A percentile compares a stretch with the other conserved stretches of the same genome.
These are phyloP conservation scores for Xanthia icteritia DNA, from an alignment of 2,888 invertebrate genomes.

Conservation along the genomic window DNA sequence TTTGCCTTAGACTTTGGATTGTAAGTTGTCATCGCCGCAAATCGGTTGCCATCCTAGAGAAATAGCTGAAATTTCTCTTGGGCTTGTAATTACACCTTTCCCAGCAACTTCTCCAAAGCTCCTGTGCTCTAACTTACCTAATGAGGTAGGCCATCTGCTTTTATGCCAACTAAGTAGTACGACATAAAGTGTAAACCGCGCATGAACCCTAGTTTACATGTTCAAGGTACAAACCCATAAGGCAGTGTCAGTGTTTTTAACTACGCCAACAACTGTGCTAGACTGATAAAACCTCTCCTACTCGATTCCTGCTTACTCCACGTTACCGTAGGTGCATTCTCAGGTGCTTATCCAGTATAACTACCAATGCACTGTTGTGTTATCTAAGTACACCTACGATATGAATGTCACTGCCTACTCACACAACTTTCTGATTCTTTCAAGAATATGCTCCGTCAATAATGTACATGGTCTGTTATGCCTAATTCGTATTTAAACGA, in stretches of 20 bases:
- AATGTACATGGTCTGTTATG: background rate
- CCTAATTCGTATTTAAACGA: background rate
- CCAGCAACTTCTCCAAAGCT: no score
- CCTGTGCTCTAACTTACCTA: background rate
- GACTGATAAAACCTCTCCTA: constrained; percentile 1
- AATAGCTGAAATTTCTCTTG: background rate
- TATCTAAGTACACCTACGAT: background rate
- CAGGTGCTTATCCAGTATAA: constrained; percentile 35
- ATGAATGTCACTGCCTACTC: background rate
- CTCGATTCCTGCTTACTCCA: constrained; percentile 11
- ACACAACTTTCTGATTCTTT: background rate
- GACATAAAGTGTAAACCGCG: background rate
- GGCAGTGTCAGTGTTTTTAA: constrained; percentile 9
- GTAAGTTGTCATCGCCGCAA: no score
- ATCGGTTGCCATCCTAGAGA: no score
- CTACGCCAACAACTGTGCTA: constrained; percentile 3
- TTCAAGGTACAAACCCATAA: background rate
- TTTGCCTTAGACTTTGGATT: no score
- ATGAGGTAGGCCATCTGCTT: background rate
- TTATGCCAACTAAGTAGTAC: no score
- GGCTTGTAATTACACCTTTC: background rate
- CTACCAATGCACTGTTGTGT: constrained; percentile 1
- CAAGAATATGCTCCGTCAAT: background rate
- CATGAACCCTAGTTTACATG: background rate
- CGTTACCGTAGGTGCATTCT: constrained; percentile 5